Percentiles rank a stretch among this genome's conserved stretches.
phyloP scores from a whole-genome alignment of 2,113 vertebrate genomes.

The Abramis brama region DNA sequence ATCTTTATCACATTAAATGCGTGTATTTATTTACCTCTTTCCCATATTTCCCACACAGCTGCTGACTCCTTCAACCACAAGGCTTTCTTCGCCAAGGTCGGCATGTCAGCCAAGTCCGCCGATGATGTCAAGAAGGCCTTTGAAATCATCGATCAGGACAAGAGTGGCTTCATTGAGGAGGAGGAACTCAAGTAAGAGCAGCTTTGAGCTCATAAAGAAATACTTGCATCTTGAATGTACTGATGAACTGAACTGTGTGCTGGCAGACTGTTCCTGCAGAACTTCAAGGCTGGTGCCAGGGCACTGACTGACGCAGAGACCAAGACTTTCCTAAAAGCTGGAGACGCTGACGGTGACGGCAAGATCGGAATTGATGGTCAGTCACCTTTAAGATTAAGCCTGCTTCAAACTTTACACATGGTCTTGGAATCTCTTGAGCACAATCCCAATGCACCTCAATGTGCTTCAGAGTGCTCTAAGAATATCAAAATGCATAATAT shows the following conservation, averaged over 20 bases:
- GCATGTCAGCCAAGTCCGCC: conserved; percentile 73
- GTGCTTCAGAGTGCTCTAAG: neutral
- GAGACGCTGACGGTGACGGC: conserved; percentile 80
- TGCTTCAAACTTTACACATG: too few species aligned
- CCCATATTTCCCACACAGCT: conserved; percentile 69
- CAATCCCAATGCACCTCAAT: neutral
- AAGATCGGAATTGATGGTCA: conserved; percentile 81
- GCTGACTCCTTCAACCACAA: conserved; percentile 80
- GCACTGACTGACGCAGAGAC: conserved; percentile 76
- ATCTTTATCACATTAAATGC: neutral
- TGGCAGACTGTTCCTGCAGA: conserved; percentile 80
- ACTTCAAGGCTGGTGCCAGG: conserved; percentile 73
- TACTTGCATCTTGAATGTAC: neutral
- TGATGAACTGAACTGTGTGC: neutral
- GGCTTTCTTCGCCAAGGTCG: conserved; percentile 78
- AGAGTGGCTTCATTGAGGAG: conserved; percentile 84
- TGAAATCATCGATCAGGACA: conserved; percentile 83
- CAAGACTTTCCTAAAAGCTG: conserved; percentile 74
- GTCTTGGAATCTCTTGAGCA: neutral
- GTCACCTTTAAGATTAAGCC: neutral
- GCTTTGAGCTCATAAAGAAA: neutral
- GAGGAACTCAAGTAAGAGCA: conserved; percentile 81
- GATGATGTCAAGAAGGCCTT: conserved; percentile 81
- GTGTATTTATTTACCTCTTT: neutral
- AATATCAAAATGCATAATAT: neutral